phyloP scores from a whole-genome alignment of 1,140 invertebrate genomes.

The Lutraria rhynchaena region DNA sequence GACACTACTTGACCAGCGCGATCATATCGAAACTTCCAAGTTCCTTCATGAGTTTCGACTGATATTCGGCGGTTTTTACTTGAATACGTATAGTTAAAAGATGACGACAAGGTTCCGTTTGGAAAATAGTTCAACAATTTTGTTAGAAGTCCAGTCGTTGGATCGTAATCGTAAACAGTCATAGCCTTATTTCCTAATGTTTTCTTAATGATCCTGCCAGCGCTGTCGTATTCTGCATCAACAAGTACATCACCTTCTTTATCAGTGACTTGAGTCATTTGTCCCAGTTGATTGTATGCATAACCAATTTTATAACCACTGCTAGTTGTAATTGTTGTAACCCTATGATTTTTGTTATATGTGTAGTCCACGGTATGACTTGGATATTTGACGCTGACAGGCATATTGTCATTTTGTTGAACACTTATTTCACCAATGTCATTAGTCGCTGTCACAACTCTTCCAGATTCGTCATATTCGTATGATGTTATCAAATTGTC shows the following conservation, averaged over 20 bases:
- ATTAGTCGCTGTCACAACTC: not conserved
- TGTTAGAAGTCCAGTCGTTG: not conserved
- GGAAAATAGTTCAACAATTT: not conserved
- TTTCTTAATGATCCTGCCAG: not conserved
- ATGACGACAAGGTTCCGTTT: constrained; percentile 20
- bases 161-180: constrained; percentile 2
- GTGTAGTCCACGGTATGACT: not conserved
- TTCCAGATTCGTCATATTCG: constrained; percentile 20
- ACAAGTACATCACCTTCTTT: not conserved
- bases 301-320: constrained; percentile 3
- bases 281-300: not conserved
- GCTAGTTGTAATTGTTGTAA: not conserved
- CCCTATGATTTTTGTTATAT: not conserved
- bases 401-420: not conserved
- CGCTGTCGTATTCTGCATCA: not conserved
- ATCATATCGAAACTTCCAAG: constrained; percentile 30
- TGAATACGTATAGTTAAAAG: constrained; percentile 20
- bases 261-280: not conserved
- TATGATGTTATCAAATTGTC: not conserved
- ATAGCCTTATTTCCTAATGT: constrained; percentile 6
- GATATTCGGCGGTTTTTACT: not conserved
- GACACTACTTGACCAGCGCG: constrained; percentile 5
- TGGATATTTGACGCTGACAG: not conserved
- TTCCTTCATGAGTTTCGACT: constrained; percentile 12
- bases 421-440: not conserved